Conservation (phyloP, 2,888 invertebrate genomes). For the Sesia bembeciformis region DNA sequence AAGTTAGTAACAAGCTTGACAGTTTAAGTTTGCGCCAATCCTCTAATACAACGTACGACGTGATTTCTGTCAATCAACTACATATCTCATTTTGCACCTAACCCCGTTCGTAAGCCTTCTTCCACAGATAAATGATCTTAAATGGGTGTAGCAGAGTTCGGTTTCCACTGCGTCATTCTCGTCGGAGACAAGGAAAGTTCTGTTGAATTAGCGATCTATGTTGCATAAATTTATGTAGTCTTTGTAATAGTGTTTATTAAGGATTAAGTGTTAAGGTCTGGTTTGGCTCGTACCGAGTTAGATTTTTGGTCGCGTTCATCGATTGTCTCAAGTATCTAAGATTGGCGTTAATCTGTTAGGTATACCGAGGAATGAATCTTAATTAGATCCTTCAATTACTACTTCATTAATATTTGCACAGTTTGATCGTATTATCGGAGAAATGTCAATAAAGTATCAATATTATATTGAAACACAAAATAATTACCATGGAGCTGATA, state of each 20-base stretch:
- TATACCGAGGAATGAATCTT: slow-evolving; percentile 50
- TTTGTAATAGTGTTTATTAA: slow-evolving; percentile 58
- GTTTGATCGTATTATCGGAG: background rate
- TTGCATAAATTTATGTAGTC: slow-evolving; percentile 58
- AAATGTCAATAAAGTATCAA: background rate
- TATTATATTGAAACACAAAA: no score
- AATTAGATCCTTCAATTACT: slow-evolving; percentile 37
- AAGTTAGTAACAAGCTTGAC: slow-evolving; percentile 35
- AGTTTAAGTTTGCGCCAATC: slow-evolving; percentile 53
- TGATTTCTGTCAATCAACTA: slow-evolving; percentile 55
- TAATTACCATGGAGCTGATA: no score
- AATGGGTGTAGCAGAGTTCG: slow-evolving; percentile 14
- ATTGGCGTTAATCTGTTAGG: slow-evolving; percentile 57
- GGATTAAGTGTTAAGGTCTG: slow-evolving; percentile 46
- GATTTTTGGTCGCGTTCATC: slow-evolving; percentile 41
- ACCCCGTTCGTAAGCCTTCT: slow-evolving; percentile 11
- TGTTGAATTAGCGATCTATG: slow-evolving; percentile 53
- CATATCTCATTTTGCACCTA: slow-evolving; percentile 36
- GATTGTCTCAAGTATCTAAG: slow-evolving; percentile 30
- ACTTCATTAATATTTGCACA: background rate
- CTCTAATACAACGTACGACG: slow-evolving; percentile 40
- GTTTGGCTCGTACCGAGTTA: slow-evolving; percentile 26
- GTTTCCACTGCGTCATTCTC: slow-evolving; percentile 9
- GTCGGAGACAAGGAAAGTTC: slow-evolving; percentile 32
- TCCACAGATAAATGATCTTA: slow-evolving; percentile 21